phyloP scores from a whole-genome alignment of 2,888 invertebrate species.

The Scelioninae gen. 2 region DNA sequence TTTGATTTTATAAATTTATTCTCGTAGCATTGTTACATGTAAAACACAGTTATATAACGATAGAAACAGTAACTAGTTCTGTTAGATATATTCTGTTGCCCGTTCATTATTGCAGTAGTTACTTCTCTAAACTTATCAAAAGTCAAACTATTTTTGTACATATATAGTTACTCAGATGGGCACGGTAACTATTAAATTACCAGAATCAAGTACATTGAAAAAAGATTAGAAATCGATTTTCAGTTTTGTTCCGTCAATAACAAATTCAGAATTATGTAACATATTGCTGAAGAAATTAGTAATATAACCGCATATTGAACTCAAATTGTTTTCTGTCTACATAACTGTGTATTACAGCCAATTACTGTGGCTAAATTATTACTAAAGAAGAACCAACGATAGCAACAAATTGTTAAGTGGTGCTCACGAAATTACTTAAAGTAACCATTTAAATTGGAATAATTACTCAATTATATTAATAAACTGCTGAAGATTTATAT shows the following conservation, averaged over 20 bases:
- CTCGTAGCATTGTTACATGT: no score
- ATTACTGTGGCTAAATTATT: constrained; percentile 5
- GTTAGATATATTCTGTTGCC: no score
- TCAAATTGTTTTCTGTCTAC: constrained; percentile 7
- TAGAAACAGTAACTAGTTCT: constrained; percentile 3
- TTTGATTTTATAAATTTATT: no score
- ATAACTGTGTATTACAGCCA: constrained; percentile 15
- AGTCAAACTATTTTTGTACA: neutral
- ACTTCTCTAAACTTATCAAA: no score
- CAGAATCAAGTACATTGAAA: constrained; percentile 5
- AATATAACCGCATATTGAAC: no score
- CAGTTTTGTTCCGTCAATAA: neutral
- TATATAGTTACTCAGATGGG: constrained; percentile 16
- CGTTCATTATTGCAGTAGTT: no score
- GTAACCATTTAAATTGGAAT: constrained; percentile 10
- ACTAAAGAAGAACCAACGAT: constrained; percentile 4
- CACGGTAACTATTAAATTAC: constrained; percentile 18
- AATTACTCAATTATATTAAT: constrained; percentile 7
- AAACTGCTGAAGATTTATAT: no score
- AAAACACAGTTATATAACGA: no score
- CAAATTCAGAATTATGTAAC: neutral
- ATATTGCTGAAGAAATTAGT: no score
- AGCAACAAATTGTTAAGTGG: constrained; percentile 1
- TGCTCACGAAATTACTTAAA: constrained; percentile 13
- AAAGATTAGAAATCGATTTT: constrained; percentile 9